Evolutionary conservation across 2,113 vertebrate species (phyloP).

Genomic region (Desmodus rotundus): DNA sequence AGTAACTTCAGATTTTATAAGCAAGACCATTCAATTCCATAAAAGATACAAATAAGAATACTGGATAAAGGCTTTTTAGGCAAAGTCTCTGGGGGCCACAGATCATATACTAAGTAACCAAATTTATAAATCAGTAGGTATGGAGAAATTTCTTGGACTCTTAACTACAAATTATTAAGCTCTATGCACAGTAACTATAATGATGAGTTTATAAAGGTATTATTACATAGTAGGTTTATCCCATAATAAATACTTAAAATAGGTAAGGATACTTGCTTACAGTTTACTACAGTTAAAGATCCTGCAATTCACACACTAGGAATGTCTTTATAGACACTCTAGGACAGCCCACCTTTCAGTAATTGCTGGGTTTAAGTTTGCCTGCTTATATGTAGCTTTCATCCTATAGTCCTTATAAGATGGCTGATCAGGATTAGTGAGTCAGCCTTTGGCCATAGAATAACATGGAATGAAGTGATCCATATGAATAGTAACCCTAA

Average conservation of each 20-base stretch:
- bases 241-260: background rate
- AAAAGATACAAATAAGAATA: background rate
- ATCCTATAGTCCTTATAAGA: background rate
- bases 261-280: background rate
- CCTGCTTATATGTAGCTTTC: background rate
- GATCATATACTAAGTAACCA: background rate
- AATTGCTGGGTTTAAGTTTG: background rate
- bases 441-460: background rate
- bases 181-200: background rate
- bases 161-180: slow-evolving; percentile 32
- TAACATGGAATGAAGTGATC: slow-evolving; percentile 22
- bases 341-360: background rate
- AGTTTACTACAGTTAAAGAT: slow-evolving; percentile 36
- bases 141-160: background rate
- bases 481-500: background rate
- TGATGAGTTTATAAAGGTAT: slow-evolving; percentile 17
- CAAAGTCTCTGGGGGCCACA: background rate
- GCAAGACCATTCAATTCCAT: background rate
- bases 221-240: slow-evolving; percentile 22
- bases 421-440: background rate
- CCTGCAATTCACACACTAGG: background rate
- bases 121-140: background rate
- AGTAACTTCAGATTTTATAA: background rate
- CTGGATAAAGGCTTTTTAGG: background rate
- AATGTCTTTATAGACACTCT: background rate